Evolutionary conservation across 2,113 vertebrate species (phyloP), one percentile per base, ranked within the genome.

Genomic region (Pampusana beccarii): DNA sequence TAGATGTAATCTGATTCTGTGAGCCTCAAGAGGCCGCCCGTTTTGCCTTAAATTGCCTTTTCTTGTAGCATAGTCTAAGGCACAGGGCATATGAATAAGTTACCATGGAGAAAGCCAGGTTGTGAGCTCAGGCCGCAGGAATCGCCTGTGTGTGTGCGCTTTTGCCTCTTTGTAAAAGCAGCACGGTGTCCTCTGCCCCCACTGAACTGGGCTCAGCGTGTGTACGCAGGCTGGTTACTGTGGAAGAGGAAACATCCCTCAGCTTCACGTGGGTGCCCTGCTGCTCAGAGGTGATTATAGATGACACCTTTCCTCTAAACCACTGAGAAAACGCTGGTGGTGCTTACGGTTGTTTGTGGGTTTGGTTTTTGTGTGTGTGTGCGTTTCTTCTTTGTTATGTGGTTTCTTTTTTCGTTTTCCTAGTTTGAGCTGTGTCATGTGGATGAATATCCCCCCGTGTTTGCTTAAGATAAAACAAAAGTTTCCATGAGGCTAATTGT

Each of bases 351-450:
- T 25, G 25, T 53, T 53, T 28, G 26, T 53, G 14, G 25, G 51
- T 53, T 53, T 53, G 25, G 25, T 28, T 53, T 53, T 14, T 46
- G 18, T 46, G 18, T 46, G 44, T 46, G 44, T 46, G 44, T 46
- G 44, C 18, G 44, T 44, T 16, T 44, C 44, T 46, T 46, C 3
- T 46, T 46, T 46, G 44, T 46, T 46, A 18, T 19, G 44, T 46
- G 44, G 23, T 50, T 50, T 50, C 48, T 31, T 44, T 46, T 31
- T 25, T 57, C 73, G 46, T 28, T 8, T 16, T 90, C 12, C 5
- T 23, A n/a, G 5, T 57, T 23, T 23, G 18, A 40, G 48, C 17
- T 75, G 0, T 26, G n/a, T 65, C 0, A 0, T 24, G 7, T 75
- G 50, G 12, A 38, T 91, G 13, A 62, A 56, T 51, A 34, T 14